These are phyloP conservation scores for Leptinotarsa juncta DNA, from an alignment of 2,888 invertebrate genomes.

Conservation along the genomic window DNA sequence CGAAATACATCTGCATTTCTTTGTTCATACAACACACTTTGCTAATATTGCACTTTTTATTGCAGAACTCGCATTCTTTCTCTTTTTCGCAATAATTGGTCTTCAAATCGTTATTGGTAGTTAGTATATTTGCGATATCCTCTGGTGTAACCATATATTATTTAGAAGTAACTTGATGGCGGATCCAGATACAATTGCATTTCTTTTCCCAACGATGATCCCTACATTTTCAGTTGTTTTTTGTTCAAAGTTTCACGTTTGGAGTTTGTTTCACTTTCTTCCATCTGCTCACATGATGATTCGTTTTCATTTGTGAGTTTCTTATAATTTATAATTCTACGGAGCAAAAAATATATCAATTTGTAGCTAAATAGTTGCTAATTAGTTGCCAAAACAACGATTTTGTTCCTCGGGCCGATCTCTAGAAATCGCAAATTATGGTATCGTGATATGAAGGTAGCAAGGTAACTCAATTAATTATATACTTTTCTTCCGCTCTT, in stretches of 20 bases:
- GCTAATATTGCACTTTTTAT: slow-evolving; percentile 29
- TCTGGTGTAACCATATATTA: slow-evolving; percentile 31
- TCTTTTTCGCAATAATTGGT: slow-evolving; percentile 16
- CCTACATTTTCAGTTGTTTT: slow-evolving; percentile 6
- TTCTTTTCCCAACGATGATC: slow-evolving; percentile 27
- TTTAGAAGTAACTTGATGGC: slow-evolving; percentile 36
- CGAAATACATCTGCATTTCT: slow-evolving; percentile 37
- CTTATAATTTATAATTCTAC: slow-evolving; percentile 10
- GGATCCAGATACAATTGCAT: slow-evolving; percentile 28
- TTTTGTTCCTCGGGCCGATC: too few species aligned
- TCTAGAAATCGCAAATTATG: too few species aligned
- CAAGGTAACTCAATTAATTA: too few species aligned
- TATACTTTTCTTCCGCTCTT: too few species aligned
- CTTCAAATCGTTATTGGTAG: slow-evolving; percentile 26
- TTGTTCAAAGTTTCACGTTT: background rate
- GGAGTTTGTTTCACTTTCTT: background rate
- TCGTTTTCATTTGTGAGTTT: background rate
- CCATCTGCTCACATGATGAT: background rate
- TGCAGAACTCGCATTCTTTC: slow-evolving; percentile 37
- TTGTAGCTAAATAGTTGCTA: too few species aligned
- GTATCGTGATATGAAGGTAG: too few species aligned
- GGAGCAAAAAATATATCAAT: background rate
- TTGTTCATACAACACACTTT: slow-evolving; percentile 35
- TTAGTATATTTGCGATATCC: slow-evolving; percentile 30
- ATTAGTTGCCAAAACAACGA: too few species aligned